A percentile compares a stretch with the other conserved stretches of the same genome.
Conservation (phyloP, 53 echinoderm and acorn worm species). For the Luidia sarsii region DNA sequence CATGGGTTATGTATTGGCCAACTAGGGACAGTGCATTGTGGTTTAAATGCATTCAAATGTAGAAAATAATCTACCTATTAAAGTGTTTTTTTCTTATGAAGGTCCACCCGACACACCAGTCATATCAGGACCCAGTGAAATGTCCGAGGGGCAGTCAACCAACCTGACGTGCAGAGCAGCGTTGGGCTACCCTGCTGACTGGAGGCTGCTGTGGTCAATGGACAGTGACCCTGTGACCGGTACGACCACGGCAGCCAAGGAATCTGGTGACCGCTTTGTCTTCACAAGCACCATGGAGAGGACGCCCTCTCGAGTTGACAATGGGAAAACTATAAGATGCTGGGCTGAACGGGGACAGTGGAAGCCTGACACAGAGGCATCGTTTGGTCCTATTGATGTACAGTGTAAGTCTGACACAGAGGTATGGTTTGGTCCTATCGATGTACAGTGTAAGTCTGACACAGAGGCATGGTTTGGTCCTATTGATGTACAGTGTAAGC, state of each 20-base stretch:
- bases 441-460: no score
- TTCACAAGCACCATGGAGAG: conserved; percentile 2
- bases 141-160: neutral
- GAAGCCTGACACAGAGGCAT: neutral
- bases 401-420: conserved; percentile 3
- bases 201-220: neutral
- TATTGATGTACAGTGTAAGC: no score
- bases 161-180: neutral
- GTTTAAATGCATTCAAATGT: no score
- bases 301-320: neutral
- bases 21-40: no score
- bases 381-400: conserved; percentile 7
- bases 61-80: no score
- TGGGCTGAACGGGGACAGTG: neutral
- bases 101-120: conserved; percentile 7
- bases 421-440: no score
- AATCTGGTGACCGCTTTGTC: neutral
- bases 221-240: neutral
- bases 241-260: neutral
- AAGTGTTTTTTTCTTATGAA: neutral
- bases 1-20: no score
- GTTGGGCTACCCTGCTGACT: neutral
- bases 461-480: no score
- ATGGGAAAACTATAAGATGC: conserved; percentile 7
- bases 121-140: neutral